Evolutionary conservation across 2,888 invertebrate species (phyloP), one percentile per base, ranked within the genome.

Genomic region (Lithophane socia): DNA sequence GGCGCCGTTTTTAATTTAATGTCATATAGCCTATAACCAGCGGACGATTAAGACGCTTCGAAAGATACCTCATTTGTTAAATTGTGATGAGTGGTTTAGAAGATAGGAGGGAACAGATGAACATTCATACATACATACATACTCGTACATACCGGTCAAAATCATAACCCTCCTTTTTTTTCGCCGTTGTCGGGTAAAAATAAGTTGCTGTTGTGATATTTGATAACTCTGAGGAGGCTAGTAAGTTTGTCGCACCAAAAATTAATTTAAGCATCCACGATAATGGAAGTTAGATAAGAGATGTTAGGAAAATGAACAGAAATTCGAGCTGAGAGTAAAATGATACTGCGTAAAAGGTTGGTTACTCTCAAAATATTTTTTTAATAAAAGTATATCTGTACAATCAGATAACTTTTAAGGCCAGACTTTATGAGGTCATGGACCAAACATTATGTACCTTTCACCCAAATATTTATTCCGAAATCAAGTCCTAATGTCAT

Each of bases 391-490:
- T 66, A 64, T 52, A 44, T 68, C 18, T 75, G 44, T 12, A 67
- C 54, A 63, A 71, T 63, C 52, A 24, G 37, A 77, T 72, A 71
- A 72, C 71, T 67, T 77, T 63, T 52, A 24, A 24, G 24, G 63
- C 16, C 49, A 56, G 44, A 71, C 60, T 64, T 82, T 71, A 84
- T 24, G 67, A 65, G 49, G 47, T 67, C 80, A 42, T 58, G 66
- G 29, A 52, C 61, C 10, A 70, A 47, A 72, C 61, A 75, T 72
- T 68, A 58, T 61, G 29, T 78, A 73, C 16, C 71, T 65, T 66
- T 77, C 58, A 76, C 64, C 18, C 58, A 66, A 75, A 85, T 75
- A 79, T 86, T 70, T 85, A 74, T 80, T 73, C 70, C 21, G 12
- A 73, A 73, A 71, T 61, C 66, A 63, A 44, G 70, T 64, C 73